These are phyloP conservation scores for Andrena bucephala DNA, from an alignment of 2,888 invertebrate species.

Conservation along the genomic window DNA sequence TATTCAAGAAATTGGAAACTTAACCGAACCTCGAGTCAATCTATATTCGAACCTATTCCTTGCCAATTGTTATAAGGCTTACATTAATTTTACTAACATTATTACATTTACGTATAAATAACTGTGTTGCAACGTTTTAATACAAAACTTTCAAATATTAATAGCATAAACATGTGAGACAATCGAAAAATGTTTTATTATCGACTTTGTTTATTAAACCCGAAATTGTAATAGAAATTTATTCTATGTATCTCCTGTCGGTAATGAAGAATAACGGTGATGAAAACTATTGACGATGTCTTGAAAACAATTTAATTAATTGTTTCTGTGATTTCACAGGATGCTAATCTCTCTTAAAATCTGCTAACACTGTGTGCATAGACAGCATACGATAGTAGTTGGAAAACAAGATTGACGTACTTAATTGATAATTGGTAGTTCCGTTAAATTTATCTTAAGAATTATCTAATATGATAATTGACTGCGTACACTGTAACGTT, in stretches of 20 bases:
- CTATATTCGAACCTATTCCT: not conserved
- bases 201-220: not conserved
- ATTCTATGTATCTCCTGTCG: not conserved
- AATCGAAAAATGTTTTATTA: not conserved
- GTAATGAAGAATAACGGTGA: not conserved
- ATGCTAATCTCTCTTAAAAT: no score
- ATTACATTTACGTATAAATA: not conserved
- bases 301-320: no score
- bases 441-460: conserved; percentile 51
- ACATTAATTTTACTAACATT: not conserved
- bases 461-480: conserved; percentile 42
- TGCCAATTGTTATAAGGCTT: not conserved
- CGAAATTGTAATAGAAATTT: conserved; percentile 6
- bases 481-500: conserved; percentile 36
- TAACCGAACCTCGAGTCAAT: not conserved
- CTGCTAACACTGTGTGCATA: not conserved
- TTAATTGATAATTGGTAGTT: conserved; percentile 35
- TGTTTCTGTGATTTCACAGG: no score
- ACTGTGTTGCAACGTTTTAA: not conserved
- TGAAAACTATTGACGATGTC: no score
- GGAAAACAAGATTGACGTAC: not conserved
- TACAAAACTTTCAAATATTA: not conserved
- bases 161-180: not conserved
- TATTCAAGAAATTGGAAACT: not conserved
- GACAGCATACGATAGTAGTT: not conserved